Evolutionary conservation across 2,797 vertebrate species (phyloP), one percentile per base, ranked within the genome.

Genomic region (Prunella strophiata): DNA sequence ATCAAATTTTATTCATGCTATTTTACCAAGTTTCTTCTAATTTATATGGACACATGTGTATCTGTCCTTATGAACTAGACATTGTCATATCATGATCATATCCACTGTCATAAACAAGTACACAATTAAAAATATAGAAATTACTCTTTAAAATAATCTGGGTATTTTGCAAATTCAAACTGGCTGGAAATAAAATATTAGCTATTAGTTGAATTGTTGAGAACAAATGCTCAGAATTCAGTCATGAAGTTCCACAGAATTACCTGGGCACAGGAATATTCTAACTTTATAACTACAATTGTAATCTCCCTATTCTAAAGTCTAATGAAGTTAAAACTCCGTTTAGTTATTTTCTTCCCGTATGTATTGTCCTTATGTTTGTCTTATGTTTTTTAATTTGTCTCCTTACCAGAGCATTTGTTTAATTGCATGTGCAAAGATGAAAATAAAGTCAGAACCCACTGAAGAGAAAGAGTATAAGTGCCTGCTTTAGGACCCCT

Each of bases 11-110:
- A 10, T 54, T 67, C 0, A 78, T 43, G 5, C 0, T 42, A 29
- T 74, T 77, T 85, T 67, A 40, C 6, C 13, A 54, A 30, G 61
- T 70, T 57, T 75, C 7, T 89, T 63, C 3, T 48, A 30, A 67
- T 75, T 55, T 36, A 34, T 58, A 50, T 21, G 9, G 26, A 45
- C 7, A n/a, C 1, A 0, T 51, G 9, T 20, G 4, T 45, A 15
- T 47, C 4, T 52, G 3, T 57, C 43, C 8, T 13, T 38, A 34
- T 13, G 16, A 66, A 48, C 14, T 57, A 62, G 15, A 22, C 2
- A 32, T 29, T 79, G 3, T 52, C n/a, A n/a, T n/a, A n/a, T n/a
- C n/a, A 30, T 40, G 13, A 66, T 17, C 12, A 8, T 23, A 66
- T 29, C 25, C 9, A 54, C 23, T 83, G 13, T 40, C 40, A 66